These are phyloP conservation scores for Drosophila neoperkinsi DNA, from an alignment of 2,888 invertebrate genomes.

Conservation along the genomic window DNA sequence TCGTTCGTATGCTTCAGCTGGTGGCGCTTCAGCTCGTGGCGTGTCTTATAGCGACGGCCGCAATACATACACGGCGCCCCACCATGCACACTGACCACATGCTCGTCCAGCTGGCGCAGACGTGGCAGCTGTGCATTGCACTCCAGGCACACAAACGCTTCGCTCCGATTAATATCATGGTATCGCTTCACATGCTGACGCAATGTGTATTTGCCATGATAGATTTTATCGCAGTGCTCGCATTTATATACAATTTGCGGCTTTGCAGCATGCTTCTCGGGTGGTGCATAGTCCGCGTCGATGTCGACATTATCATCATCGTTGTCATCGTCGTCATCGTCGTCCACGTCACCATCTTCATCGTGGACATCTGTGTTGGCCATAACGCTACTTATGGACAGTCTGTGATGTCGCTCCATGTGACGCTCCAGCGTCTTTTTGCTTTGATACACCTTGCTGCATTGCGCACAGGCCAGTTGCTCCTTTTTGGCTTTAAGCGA, in stretches of 20 bases:
- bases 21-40: slow-evolving; percentile 75
- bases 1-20: slow-evolving; percentile 71
- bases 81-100: slow-evolving; percentile 60
- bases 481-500: slow-evolving; percentile 12
- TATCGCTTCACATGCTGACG: slow-evolving; percentile 63
- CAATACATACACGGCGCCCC: slow-evolving; percentile 68
- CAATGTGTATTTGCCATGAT: slow-evolving; percentile 61
- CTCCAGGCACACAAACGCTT: slow-evolving; percentile 60
- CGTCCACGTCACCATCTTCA: slow-evolving; percentile 26
- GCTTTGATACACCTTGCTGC: slow-evolving; percentile 56
- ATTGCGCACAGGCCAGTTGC: slow-evolving; percentile 41
- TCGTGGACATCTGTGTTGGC: slow-evolving; percentile 9
- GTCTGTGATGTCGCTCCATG: slow-evolving; percentile 57
- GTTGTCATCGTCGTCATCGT: slow-evolving; percentile 9
- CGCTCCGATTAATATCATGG: slow-evolving; percentile 40
- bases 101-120: slow-evolving; percentile 64
- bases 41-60: slow-evolving; percentile 70
- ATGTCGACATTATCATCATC: slow-evolving; percentile 31
- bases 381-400: not conserved
- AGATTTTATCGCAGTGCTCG: slow-evolving; percentile 64
- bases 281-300: slow-evolving; percentile 52
- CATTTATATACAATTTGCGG: slow-evolving; percentile 54
- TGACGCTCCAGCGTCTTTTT: slow-evolving; percentile 55
- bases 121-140: slow-evolving; percentile 61
- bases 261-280: slow-evolving; percentile 20